These are phyloP conservation scores for Ariolimax columbianus DNA, from an alignment of 2,888 invertebrate species.

Conservation along the genomic window DNA sequence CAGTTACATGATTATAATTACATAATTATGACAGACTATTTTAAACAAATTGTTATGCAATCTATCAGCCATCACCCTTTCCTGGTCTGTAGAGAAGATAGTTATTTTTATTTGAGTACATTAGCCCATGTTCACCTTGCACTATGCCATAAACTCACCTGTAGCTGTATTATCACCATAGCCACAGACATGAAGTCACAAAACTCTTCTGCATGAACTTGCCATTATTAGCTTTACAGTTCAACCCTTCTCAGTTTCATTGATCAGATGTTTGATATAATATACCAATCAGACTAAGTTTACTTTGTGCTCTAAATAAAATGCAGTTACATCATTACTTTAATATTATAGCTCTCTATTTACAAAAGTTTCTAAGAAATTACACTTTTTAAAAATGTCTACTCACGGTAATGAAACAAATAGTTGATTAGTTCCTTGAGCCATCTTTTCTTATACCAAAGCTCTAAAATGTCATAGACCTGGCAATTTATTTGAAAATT, in stretches of 20 bases:
- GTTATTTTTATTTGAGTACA: not conserved
- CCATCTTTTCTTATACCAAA: not conserved
- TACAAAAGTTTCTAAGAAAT: too few relatives aligned
- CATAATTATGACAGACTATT: too few relatives aligned
- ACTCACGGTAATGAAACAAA: too few relatives aligned
- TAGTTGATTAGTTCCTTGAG: not conserved
- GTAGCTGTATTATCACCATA: not conserved
- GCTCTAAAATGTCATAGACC: too few relatives aligned
- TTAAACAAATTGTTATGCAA: too few relatives aligned
- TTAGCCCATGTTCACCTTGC: not conserved
- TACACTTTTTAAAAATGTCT: too few relatives aligned
- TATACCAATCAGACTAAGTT: not conserved
- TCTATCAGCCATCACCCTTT: not conserved
- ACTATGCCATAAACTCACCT: not conserved
- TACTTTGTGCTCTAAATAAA: too few relatives aligned
- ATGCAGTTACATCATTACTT: too few relatives aligned
- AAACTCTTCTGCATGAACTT: not conserved
- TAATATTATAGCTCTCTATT: too few relatives aligned
- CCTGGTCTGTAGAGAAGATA: not conserved
- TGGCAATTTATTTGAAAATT: too few relatives aligned
- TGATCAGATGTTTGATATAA: not conserved
- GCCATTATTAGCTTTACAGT: not conserved
- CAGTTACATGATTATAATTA: too few relatives aligned
- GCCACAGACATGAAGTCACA: not conserved
- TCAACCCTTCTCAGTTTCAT: not conserved